Conservation (phyloP, 2,113 vertebrate species). For the Odocoileus hemionus region DNA sequence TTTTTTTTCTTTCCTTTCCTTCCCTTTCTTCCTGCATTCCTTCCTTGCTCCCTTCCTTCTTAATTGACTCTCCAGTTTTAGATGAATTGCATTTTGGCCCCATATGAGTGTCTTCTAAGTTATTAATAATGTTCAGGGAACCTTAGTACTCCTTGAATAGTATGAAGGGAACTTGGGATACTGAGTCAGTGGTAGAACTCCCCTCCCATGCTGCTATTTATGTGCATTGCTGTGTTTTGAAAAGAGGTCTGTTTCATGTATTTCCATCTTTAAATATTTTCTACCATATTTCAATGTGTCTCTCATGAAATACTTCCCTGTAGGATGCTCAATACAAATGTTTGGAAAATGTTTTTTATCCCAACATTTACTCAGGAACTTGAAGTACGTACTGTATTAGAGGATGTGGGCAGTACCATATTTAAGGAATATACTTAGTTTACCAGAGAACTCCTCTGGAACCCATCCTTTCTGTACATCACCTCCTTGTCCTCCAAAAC, state of each 20-base stretch:
- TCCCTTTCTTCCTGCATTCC: neutral
- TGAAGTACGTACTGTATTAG: neutral
- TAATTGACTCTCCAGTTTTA: neutral
- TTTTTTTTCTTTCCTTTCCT: neutral
- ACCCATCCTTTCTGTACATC: neutral
- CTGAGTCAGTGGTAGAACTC: neutral
- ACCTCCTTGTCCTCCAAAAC: neutral
- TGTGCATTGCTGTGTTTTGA: neutral
- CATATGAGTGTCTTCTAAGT: neutral
- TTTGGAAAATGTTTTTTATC: conserved; percentile 8
- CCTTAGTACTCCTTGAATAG: neutral
- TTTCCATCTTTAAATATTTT: neutral
- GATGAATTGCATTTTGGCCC: neutral
- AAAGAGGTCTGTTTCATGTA: neutral
- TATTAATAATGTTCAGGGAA: neutral
- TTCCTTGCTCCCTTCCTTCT: neutral
- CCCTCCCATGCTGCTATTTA: neutral
- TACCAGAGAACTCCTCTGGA: neutral
- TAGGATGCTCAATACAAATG: neutral
- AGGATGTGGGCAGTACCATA: neutral
- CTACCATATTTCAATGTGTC: neutral
- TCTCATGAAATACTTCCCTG: neutral
- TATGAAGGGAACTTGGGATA: neutral
- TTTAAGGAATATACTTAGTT: neutral
- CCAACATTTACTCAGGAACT: neutral